Conservation (phyloP, 1,140 invertebrate species). For the Atta colombica region DNA sequence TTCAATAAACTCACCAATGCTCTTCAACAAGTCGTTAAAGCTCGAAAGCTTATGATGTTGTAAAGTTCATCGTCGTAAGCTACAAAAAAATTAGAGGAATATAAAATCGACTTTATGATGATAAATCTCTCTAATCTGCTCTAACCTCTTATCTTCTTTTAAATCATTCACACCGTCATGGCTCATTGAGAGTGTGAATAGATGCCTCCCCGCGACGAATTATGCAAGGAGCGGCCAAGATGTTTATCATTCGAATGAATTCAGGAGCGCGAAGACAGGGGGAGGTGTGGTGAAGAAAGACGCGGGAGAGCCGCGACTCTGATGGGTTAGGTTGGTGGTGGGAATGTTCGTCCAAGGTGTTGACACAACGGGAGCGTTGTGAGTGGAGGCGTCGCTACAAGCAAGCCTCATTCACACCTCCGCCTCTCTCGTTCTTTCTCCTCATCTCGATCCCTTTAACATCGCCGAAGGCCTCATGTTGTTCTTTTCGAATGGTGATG, state of each 20-base stretch:
- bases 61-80: background rate
- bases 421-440: slow-evolving; percentile 75
- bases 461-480: slow-evolving; percentile 21
- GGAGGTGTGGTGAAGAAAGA: slow-evolving; percentile 36
- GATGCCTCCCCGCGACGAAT: slow-evolving; percentile 72
- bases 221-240: slow-evolving; percentile 78
- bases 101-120: slow-evolving; percentile 6
- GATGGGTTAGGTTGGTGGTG: slow-evolving; percentile 67
- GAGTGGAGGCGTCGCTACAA: slow-evolving; percentile 79
- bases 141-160: slow-evolving; percentile 1
- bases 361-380: slow-evolving; percentile 77
- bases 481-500: slow-evolving; percentile 26
- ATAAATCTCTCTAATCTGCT: background rate
- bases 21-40: background rate
- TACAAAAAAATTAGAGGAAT: background rate
- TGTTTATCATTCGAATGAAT: slow-evolving; percentile 81
- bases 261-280: slow-evolving; percentile 70
- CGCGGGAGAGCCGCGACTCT: slow-evolving; percentile 42
- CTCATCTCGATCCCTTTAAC: slow-evolving; percentile 59
- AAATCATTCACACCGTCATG: slow-evolving; percentile 69
- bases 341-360: slow-evolving; percentile 78
- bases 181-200: slow-evolving; percentile 78
- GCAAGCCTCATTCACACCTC: slow-evolving; percentile 82
- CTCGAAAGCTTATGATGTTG: too few relatives aligned
- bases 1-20: background rate